Percentiles rank a stretch among this genome's conserved stretches.
Evolutionary conservation across 2,888 invertebrate genomes (phyloP).

Genomic region (Oxyteleia sp.): DNA sequence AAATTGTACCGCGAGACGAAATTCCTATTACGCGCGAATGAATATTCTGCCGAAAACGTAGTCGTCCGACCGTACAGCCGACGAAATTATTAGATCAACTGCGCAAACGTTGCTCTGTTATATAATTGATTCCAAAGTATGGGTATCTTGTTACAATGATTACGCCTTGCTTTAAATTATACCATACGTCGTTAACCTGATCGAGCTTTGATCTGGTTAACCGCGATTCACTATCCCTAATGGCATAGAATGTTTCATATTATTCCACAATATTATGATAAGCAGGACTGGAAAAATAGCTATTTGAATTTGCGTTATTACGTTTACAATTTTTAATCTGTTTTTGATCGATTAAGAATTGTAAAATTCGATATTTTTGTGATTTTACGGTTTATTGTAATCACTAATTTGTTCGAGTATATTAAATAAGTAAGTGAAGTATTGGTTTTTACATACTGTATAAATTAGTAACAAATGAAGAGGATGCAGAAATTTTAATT

Average conservation of each 20-base stretch:
- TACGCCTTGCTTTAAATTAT: conserved; percentile 55
- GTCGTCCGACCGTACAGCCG: background rate
- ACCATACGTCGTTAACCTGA: conserved; percentile 46
- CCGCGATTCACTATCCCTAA: conserved; percentile 46
- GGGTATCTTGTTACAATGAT: conserved; percentile 53
- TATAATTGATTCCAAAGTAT: conserved; percentile 48
- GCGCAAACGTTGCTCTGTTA: conserved; percentile 1
- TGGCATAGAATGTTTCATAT: conserved; percentile 37
- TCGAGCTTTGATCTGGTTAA: conserved; percentile 59
- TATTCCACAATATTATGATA: too few relatives aligned
- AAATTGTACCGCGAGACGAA: conserved; percentile 10
- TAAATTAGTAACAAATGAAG: too few relatives aligned
- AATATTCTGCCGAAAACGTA: background rate
- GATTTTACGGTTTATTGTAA: too few relatives aligned
- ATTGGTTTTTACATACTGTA: too few relatives aligned
- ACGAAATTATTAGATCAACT: conserved; percentile 32
- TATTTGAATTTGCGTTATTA: too few relatives aligned
- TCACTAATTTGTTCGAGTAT: too few relatives aligned
- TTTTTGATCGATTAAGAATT: too few relatives aligned
- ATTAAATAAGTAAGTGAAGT: too few relatives aligned
- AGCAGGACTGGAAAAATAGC: too few relatives aligned
- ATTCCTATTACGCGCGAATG: background rate
- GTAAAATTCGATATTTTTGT: too few relatives aligned
- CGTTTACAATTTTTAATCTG: too few relatives aligned
- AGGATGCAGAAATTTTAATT: too few relatives aligned